phyloP scores from a whole-genome alignment of 2,113 vertebrate species.

The Mobula birostris region DNA sequence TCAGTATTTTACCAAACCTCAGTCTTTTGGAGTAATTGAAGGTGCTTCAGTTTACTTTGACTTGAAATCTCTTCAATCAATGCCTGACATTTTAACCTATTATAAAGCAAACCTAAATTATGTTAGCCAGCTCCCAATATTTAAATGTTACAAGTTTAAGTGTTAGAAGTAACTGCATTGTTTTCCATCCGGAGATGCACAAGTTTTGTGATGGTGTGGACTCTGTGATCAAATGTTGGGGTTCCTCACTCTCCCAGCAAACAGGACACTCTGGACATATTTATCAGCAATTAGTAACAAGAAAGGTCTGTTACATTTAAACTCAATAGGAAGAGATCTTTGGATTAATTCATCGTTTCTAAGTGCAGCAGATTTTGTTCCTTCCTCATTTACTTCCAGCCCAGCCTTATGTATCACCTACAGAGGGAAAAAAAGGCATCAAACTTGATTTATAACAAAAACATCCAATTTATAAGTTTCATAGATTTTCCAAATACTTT shows the following conservation, averaged over 20 bases:
- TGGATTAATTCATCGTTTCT: constrained; percentile 46
- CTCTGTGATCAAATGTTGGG: constrained; percentile 41
- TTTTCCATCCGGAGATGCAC: background rate
- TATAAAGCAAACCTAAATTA: background rate
- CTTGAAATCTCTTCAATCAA: background rate
- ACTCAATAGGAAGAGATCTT: too few species aligned
- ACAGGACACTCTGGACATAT: constrained; percentile 68
- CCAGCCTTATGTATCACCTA: constrained; percentile 67
- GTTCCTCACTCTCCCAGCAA: constrained; percentile 70
- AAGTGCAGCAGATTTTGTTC: constrained; percentile 58
- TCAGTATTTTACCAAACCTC: too few species aligned
- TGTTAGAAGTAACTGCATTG: background rate
- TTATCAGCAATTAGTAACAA: constrained; percentile 61
- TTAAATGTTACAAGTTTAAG: background rate
- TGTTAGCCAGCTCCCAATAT: background rate
- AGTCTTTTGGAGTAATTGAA: too few species aligned
- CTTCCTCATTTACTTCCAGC: constrained; percentile 68
- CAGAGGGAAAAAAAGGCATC: constrained; percentile 1
- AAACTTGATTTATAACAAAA: background rate
- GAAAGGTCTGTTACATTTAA: constrained; percentile 65
- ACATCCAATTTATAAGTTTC: background rate
- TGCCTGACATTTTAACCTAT: background rate
- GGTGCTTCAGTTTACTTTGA: too few species aligned
- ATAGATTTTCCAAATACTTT: background rate
- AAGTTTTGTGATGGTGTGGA: background rate